These are phyloP conservation scores for Poliocrania exsul DNA, from an alignment of 2,797 vertebrate genomes.

Conservation along the genomic window DNA sequence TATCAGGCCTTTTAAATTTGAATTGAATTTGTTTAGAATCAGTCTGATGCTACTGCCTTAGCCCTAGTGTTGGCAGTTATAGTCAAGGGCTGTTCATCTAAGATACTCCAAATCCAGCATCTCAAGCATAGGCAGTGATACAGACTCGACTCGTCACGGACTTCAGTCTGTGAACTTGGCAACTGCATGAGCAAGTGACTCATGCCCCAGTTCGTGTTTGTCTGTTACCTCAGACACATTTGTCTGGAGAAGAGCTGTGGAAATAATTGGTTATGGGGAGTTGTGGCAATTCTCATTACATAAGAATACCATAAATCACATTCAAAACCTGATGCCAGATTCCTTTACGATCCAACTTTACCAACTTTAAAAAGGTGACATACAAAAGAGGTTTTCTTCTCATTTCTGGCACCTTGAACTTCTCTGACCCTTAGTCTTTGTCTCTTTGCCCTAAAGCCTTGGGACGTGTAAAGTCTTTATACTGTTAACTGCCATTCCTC, in stretches of 20 bases:
- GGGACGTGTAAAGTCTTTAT: neutral
- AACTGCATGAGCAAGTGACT: conserved; percentile 42
- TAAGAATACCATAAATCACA: conserved; percentile 30
- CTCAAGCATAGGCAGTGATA: neutral
- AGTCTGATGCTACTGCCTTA: neutral
- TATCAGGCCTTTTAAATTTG: neutral
- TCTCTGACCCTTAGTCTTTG: conserved; percentile 15
- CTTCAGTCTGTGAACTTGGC: conserved; percentile 32
- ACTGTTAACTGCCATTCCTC: neutral
- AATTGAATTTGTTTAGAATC: neutral
- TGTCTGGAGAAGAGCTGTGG: conserved; percentile 20
- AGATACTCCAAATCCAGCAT: neutral
- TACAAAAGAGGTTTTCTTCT: conserved; percentile 12
- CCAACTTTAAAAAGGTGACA: conserved; percentile 9
- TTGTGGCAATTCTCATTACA: neutral
- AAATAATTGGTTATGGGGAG: conserved; percentile 12
- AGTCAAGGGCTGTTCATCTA: neutral
- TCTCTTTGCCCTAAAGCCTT: neutral
- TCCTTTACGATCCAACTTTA: neutral
- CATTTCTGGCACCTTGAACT: conserved; percentile 30
- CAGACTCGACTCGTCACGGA: neutral
- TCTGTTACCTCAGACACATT: conserved; percentile 45
- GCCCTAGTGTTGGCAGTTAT: neutral
- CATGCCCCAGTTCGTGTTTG: conserved; percentile 11
- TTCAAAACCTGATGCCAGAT: neutral